Conservation (phyloP, 2,888 invertebrate genomes). For the Spicauda simplicius region DNA sequence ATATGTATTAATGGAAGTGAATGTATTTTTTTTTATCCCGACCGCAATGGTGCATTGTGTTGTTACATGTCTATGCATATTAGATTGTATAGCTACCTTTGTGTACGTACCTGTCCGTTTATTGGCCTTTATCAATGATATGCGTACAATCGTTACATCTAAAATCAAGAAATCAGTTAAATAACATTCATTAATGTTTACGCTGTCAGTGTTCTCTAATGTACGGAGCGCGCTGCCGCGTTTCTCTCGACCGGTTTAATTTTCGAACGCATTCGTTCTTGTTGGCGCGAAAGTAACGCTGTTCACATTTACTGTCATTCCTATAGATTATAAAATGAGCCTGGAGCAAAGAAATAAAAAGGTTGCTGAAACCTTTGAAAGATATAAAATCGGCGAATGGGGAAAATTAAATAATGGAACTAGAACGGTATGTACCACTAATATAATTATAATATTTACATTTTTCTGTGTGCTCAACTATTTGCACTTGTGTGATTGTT, state of each 20-base stretch:
- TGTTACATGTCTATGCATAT: background rate
- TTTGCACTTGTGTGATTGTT: background rate
- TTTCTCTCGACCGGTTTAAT: conserved; percentile 51
- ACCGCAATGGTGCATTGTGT: background rate
- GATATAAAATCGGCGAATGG: conserved; percentile 76
- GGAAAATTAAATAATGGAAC: conserved; percentile 57
- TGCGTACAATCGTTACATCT: conserved; percentile 7
- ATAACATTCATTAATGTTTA: conserved; percentile 32
- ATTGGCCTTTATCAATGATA: conserved; percentile 29
- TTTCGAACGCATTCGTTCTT: conserved; percentile 51
- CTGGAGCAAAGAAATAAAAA: conserved; percentile 75
- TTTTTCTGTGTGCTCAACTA: background rate
- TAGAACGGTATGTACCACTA: conserved; percentile 61
- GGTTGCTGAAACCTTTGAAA: conserved; percentile 74
- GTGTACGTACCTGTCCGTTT: conserved; percentile 26
- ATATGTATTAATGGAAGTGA: background rate
- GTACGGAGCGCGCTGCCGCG: conserved; percentile 65
- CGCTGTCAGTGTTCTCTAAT: conserved; percentile 60
- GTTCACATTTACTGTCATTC: conserved; percentile 43
- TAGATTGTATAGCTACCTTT: background rate
- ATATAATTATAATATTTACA: conserved; percentile 23
- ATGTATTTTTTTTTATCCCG: conserved; percentile 15
- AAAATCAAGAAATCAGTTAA: conserved; percentile 30
- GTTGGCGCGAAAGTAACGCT: conserved; percentile 67
- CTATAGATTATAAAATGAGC: conserved; percentile 63